Conservation (phyloP, 2,888 invertebrate species). For the Brassicogethes aeneus region DNA sequence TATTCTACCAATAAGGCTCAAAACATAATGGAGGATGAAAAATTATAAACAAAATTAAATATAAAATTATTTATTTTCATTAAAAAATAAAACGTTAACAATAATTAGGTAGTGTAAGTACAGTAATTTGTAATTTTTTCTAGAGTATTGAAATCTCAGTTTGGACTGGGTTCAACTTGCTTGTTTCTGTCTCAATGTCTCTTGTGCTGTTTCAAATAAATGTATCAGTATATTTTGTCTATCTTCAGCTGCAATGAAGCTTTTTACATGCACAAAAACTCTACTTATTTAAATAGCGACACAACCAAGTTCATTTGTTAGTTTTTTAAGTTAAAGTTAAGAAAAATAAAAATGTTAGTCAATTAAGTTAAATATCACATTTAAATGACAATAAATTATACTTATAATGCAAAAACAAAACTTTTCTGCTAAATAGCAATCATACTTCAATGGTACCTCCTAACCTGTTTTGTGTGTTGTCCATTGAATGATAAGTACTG, state of each 20-base stretch:
- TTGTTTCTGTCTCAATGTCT: conserved; percentile 31
- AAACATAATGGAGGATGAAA: neutral
- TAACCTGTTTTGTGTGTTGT: conserved; percentile 77
- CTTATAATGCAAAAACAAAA: neutral
- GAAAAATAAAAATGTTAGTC: too few species aligned
- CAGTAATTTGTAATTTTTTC: conserved; percentile 7
- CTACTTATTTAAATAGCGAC: too few species aligned
- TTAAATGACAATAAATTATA: too few species aligned
- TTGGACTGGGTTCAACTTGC: conserved; percentile 31
- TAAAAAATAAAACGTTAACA: neutral
- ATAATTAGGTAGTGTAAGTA: conserved; percentile 1
- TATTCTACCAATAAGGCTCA: too few species aligned
- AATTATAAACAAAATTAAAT: neutral
- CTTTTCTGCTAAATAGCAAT: neutral
- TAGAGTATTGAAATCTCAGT: conserved; percentile 12
- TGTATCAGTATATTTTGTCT: conserved; percentile 7
- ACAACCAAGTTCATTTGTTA: too few species aligned
- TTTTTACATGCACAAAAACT: conserved; percentile 18
- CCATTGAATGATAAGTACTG: conserved; percentile 81
- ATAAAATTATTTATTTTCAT: neutral
- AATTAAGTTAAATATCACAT: too few species aligned
- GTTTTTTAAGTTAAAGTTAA: too few species aligned
- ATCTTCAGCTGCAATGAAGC: conserved; percentile 14
- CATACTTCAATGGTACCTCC: conserved; percentile 24
- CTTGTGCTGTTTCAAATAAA: conserved; percentile 31